Base-by-base conservation (phyloP, 2,797 vertebrate species). In the Halcyon badia region DNA sequence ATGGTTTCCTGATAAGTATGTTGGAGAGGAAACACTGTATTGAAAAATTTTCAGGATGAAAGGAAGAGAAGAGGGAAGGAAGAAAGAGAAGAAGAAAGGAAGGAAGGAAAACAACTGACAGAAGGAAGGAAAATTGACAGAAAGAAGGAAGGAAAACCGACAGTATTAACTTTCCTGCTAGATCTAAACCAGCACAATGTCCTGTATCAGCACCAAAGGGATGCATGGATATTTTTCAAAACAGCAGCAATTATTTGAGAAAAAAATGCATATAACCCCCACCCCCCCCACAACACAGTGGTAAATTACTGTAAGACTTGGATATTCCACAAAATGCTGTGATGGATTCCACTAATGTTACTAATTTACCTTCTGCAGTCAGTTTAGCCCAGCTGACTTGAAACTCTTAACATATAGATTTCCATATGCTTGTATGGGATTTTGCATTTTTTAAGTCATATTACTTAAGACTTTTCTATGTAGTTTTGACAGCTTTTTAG, bases 1-100 rank as follows among this genome's bases (percentile, higher is more conserved):
- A 91, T 86, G 79, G 21, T 81, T 94, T 91, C 60, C 68, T 90
- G 94, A 90, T 96, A 85, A 83, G 72, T 25, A 71, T 68, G 46
- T 11, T 83, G 44, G 68, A 90, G 37, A 35, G 83, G 69, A 91
- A 96, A 85, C 80, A 31, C 7, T 52, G 1, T 46, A 28, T 80
- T 76, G 57, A 77, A 92, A 91, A 85, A 33, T 28, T 25, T 82
- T 83, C 31, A 65, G 31, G n/a, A 16, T 33, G 18, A 71, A 48
- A 82, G 60, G 68, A 62, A 80, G 19, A 46, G 20, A 44, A 62
- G 44, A 75, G 35, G 14, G 28, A 84, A 76, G 46, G 64, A 77
- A 62, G 28, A 41, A 30, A 39, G 79, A 87, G 16, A 42, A 17
- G 7, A 21, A 44, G 42, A 19, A 44, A 21, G 46, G 46, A 46